These are phyloP conservation scores for Macrophya annulata DNA, from an alignment of 2,888 invertebrate genomes.

Conservation along the genomic window DNA sequence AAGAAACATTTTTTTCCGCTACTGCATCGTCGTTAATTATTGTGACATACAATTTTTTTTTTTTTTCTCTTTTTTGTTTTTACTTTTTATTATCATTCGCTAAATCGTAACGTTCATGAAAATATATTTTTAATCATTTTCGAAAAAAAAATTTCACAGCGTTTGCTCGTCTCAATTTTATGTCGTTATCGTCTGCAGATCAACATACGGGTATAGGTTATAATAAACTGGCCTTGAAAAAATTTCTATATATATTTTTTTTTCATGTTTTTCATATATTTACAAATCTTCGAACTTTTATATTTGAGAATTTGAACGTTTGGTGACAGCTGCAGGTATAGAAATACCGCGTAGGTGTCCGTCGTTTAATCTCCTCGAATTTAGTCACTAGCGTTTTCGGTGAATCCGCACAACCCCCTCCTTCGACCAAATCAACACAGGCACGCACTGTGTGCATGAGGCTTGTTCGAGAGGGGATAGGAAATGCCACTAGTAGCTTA, in stretches of 20 bases:
- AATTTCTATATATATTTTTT: constrained; percentile 28
- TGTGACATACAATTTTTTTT: background rate
- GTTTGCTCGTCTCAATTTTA: background rate
- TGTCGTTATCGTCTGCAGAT: constrained; percentile 8
- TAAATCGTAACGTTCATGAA: background rate
- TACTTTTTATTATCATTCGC: background rate
- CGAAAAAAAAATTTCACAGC: background rate
- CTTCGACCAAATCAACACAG: no score
- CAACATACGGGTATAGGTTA: background rate
- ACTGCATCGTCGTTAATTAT: background rate
- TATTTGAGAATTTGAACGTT: background rate
- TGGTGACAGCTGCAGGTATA: constrained; percentile 12
- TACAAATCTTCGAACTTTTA: constrained; percentile 4
- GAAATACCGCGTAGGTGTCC: background rate
- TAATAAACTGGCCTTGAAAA: background rate
- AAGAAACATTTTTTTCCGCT: background rate
- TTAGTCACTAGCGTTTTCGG: no score
- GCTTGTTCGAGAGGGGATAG: no score
- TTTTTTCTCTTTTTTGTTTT: background rate
- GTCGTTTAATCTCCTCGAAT: background rate
- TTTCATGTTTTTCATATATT: background rate
- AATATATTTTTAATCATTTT: background rate
- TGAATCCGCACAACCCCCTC: no score
- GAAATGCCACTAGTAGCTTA: no score
- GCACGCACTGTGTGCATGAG: no score